Conservation (phyloP, 2,888 invertebrate species). For the Laspeyria flexula region DNA sequence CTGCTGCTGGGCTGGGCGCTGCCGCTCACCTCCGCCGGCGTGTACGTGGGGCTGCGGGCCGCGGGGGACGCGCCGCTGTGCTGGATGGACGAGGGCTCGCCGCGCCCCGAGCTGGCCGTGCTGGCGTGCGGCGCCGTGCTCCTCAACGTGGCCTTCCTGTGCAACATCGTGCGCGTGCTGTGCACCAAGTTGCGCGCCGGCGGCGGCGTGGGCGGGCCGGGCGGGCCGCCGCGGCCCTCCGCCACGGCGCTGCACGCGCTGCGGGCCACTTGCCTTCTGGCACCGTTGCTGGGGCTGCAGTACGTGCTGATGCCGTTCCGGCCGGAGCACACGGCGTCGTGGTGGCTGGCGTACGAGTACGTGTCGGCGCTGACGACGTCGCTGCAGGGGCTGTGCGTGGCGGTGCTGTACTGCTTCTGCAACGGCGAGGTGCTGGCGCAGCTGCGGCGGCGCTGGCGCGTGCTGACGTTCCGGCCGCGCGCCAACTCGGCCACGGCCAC, state of each 20-base stretch:
- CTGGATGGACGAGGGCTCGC: constrained; percentile 91
- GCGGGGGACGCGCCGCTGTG: constrained; percentile 83
- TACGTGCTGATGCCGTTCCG: constrained; percentile 95
- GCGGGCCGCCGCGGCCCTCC: constrained; percentile 86
- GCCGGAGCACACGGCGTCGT: constrained; percentile 89
- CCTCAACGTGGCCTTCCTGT: constrained; percentile 93
- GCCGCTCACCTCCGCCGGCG: constrained; percentile 88
- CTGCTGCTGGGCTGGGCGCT: constrained; percentile 94
- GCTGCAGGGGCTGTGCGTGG: constrained; percentile 96
- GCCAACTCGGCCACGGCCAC: constrained; percentile 95
- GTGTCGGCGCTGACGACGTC: constrained; percentile 94
- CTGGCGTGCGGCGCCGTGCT: constrained; percentile 93
- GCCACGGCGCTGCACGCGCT: constrained; percentile 91
- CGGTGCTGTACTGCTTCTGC: constrained; percentile 96
- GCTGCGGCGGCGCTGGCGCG: constrained; percentile 93
- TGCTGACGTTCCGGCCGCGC: constrained; percentile 92
- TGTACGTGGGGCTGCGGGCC: constrained; percentile 89
- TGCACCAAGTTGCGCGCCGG: constrained; percentile 93
- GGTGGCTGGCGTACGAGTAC: constrained; percentile 93
- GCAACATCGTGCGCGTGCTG: constrained; percentile 95
- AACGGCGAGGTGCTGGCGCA: constrained; percentile 97
- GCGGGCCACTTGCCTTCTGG: constrained; percentile 94
- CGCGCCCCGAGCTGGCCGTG: constrained; percentile 90
- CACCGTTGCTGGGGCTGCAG: constrained; percentile 96
- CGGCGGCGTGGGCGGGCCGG: constrained; percentile 82